Percentiles rank a stretch among this genome's conserved stretches.
These are phyloP conservation scores for Darevskia nairensis DNA, from an alignment of 2,797 vertebrate genomes.

Conservation along the genomic window DNA sequence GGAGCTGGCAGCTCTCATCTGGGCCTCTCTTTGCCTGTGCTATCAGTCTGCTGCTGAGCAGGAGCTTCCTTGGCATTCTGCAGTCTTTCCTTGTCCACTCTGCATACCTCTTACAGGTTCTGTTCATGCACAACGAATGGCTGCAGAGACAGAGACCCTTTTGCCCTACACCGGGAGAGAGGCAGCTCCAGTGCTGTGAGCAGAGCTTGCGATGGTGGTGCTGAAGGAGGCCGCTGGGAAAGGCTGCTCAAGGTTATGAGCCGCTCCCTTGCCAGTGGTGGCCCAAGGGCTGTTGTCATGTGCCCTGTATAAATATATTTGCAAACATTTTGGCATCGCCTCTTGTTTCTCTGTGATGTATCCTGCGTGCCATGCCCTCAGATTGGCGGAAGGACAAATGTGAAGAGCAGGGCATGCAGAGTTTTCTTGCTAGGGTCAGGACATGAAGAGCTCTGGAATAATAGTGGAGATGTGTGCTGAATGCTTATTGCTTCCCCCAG, in stretches of 20 bases:
- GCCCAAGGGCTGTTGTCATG: background rate
- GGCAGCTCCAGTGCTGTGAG: background rate
- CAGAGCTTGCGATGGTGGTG: background rate
- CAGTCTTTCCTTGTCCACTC: background rate
- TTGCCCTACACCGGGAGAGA: background rate
- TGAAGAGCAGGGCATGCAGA: background rate
- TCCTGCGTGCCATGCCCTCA: background rate
- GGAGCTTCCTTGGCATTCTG: background rate
- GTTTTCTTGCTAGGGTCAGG: background rate
- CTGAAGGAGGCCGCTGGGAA: background rate
- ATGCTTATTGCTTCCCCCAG: slow-evolving; percentile 21
- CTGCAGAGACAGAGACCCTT: too few species aligned
- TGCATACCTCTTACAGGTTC: background rate
- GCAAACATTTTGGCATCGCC: background rate
- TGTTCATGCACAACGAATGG: background rate
- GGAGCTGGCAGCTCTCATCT: slow-evolving; percentile 18
- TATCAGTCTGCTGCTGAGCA: background rate
- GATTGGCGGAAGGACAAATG: background rate
- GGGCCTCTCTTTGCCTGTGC: slow-evolving; percentile 1
- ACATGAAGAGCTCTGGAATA: background rate
- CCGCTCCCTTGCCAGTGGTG: background rate
- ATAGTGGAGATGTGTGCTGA: background rate
- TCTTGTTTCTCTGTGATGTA: background rate
- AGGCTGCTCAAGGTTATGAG: background rate
- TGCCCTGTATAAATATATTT: background rate